Percentiles rank a stretch among this genome's conserved stretches.
Conservation (phyloP, 1,140 invertebrate genomes). For the Glomeris maerens region DNA sequence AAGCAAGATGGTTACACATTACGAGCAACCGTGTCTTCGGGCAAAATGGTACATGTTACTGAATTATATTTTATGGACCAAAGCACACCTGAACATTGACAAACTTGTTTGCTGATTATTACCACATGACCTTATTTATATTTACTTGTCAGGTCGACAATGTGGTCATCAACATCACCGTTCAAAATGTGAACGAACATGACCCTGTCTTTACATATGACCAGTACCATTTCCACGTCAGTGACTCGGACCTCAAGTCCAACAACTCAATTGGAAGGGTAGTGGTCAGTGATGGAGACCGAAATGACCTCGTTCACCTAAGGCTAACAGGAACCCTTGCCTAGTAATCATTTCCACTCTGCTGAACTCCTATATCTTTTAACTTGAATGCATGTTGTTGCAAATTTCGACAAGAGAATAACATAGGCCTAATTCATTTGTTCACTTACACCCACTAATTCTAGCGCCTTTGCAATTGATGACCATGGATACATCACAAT, state of each 20-base stretch:
- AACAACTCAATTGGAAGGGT: conserved; percentile 44
- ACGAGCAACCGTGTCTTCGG: conserved; percentile 69
- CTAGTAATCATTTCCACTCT: conserved; percentile 33
- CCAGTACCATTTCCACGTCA: conserved; percentile 66
- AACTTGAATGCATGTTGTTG: too few species aligned
- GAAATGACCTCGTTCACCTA: conserved; percentile 51
- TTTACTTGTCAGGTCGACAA: conserved; percentile 50
- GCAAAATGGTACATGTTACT: conserved; percentile 44
- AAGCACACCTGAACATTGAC: background rate
- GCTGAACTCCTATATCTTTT: too few species aligned
- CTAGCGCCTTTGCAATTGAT: conserved; percentile 37
- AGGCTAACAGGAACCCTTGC: conserved; percentile 55
- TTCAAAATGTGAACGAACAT: conserved; percentile 76
- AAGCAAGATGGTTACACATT: conserved; percentile 50
- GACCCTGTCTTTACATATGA: conserved; percentile 74
- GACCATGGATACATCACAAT: conserved; percentile 36
- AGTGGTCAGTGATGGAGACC: conserved; percentile 63
- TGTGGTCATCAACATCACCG: conserved; percentile 54
- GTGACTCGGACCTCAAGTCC: conserved; percentile 24
- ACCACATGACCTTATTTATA: background rate
- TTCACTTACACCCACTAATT: conserved; percentile 16
- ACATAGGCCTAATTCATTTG: too few species aligned
- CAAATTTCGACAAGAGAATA: too few species aligned
- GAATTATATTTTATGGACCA: background rate
- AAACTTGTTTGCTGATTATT: background rate